Percentiles rank a stretch among this genome's conserved stretches.
Conservation (phyloP, 2,797 vertebrate genomes). For the Coccyzus lansbergi region DNA sequence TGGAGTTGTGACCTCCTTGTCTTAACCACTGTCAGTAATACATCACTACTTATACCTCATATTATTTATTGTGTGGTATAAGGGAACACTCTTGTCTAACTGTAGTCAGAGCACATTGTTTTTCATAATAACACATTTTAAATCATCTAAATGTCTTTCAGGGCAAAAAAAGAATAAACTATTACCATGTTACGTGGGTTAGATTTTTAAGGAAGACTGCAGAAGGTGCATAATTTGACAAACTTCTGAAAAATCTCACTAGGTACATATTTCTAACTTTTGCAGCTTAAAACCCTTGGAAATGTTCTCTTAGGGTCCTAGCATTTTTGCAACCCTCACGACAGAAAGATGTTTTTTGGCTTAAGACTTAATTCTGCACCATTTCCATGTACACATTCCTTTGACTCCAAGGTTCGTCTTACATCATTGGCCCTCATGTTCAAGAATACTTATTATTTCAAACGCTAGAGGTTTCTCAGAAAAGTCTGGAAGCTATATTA, state of each 20-base stretch:
- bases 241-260: not conserved
- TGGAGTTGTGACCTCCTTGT: rapidly evolving
- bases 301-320: not conserved
- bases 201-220: not conserved
- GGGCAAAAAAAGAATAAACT: not conserved
- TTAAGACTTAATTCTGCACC: not conserved
- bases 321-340: not conserved
- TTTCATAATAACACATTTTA: not conserved
- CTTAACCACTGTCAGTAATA: not conserved
- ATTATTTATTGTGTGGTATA: not conserved
- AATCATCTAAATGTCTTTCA: not conserved
- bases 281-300: not conserved
- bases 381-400: not conserved
- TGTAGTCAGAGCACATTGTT: not conserved
- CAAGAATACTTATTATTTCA: not conserved
- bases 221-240: not conserved
- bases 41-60: not conserved
- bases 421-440: not conserved
- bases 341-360: not conserved
- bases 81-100: not conserved
- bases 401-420: not conserved
- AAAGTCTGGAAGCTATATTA: not conserved
- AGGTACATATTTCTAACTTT: not conserved
- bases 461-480: not conserved
- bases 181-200: not conserved